Evolutionary conservation across 23 tunicate species (phyloP).

Genomic region (Trididemnum nubilum): DNA sequence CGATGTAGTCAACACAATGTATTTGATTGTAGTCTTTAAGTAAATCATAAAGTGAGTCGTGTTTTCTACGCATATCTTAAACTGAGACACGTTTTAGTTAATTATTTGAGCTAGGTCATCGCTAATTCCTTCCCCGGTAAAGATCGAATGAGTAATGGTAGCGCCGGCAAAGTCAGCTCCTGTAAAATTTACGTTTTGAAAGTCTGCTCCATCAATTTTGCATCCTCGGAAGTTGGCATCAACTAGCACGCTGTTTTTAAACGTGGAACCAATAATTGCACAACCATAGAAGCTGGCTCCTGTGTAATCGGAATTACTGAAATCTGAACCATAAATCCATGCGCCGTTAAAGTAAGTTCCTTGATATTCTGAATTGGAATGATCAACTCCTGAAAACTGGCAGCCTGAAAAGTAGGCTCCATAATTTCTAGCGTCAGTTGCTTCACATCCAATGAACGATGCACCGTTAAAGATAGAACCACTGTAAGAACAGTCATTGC

Average conservation of each 20-base stretch:
- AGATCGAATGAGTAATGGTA: neutral
- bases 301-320: constrained; percentile 19
- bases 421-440: neutral
- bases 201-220: neutral
- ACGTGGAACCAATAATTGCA: neutral
- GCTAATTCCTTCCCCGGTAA: too few species aligned
- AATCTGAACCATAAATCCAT: neutral
- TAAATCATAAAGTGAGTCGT: too few species aligned
- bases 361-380: neutral
- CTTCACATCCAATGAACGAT: neutral
- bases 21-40: too few species aligned
- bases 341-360: constrained; percentile 5
- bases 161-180: neutral
- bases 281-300: neutral
- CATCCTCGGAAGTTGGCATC: constrained; percentile 7
- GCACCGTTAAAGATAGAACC: neutral
- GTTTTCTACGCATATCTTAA: too few species aligned
- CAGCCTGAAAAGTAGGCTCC: neutral
- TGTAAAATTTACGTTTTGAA: neutral
- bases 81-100: too few species aligned
- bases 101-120: too few species aligned
- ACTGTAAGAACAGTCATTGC: neutral
- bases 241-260: neutral
- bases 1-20: too few species aligned
- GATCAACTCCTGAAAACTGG: neutral